phyloP scores from a whole-genome alignment of 2,797 vertebrate genomes.

The Melopsittacus undulatus region DNA sequence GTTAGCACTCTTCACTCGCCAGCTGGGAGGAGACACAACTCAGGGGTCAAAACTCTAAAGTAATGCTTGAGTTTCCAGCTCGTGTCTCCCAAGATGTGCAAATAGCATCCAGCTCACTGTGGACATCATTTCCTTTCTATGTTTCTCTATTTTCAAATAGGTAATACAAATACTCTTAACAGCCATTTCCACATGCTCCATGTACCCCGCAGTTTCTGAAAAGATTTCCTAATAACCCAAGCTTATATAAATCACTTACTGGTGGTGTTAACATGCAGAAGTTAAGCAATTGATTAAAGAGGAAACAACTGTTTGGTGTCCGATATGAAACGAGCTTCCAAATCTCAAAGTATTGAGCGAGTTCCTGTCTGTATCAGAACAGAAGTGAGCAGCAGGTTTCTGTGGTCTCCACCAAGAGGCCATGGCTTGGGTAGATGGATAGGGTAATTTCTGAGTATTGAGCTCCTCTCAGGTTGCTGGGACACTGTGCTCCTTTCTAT shows the following conservation, averaged over 20 bases:
- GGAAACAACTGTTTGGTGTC: not conserved
- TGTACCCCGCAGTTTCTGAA: not conserved
- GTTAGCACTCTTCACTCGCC: not conserved
- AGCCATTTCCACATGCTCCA: not conserved
- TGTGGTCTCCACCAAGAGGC: not conserved
- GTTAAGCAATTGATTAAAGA: not conserved
- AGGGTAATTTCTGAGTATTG: not conserved
- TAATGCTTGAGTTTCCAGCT: constrained; percentile 30
- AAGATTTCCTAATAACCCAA: constrained; percentile 2
- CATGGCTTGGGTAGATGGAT: not conserved
- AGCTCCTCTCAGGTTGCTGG: not conserved
- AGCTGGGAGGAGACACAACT: constrained; percentile 35
- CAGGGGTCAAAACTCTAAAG: constrained; percentile 46
- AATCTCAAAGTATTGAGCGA: not conserved
- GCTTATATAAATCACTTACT: not conserved
- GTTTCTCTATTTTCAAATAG: constrained; percentile 32
- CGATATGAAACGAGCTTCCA: not conserved
- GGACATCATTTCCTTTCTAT: constrained; percentile 48
- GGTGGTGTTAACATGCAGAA: not conserved
- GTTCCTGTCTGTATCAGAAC: not conserved
- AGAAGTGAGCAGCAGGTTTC: not conserved
- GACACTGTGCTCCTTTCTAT: not conserved
- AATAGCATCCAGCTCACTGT: constrained; percentile 6
- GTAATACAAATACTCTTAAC: constrained; percentile 25
- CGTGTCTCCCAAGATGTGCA: constrained; percentile 12